A percentile compares a stretch with the other conserved stretches of the same genome.
Evolutionary conservation across 37 sponge, comb jelly and placozoan genomes (phyloP).

Genomic region (Cladorhizidae sp.): DNA sequence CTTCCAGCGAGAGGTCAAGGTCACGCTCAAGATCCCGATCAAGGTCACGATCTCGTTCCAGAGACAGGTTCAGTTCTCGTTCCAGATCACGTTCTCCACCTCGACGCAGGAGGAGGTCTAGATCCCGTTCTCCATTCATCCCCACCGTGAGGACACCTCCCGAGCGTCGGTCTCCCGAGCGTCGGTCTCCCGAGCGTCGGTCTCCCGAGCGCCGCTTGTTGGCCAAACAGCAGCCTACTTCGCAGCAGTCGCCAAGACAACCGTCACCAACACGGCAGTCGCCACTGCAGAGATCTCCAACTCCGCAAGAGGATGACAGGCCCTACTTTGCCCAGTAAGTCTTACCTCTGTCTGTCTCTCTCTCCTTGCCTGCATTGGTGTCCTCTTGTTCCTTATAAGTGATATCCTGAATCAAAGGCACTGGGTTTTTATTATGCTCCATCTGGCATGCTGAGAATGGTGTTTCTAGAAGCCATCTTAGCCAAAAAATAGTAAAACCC

Average conservation of each 20-base stretch:
- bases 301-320: slow-evolving; percentile 9
- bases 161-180: slow-evolving; percentile 49
- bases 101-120: slow-evolving; percentile 31
- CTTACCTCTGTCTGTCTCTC: not conserved
- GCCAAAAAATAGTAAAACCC: too few relatives aligned
- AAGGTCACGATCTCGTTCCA: slow-evolving; percentile 35
- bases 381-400: too few relatives aligned
- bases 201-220: not conserved
- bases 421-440: too few relatives aligned
- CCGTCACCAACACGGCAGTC: not conserved
- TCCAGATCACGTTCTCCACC: slow-evolving; percentile 64
- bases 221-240: not conserved
- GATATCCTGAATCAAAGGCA: too few relatives aligned
- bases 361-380: too few relatives aligned
- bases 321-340: not conserved
- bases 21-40: slow-evolving; percentile 49
- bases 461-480: too few relatives aligned
- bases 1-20: slow-evolving; percentile 40
- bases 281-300: not conserved
- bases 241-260: not conserved
- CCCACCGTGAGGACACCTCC: slow-evolving; percentile 62
- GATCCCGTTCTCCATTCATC: slow-evolving; percentile 60
- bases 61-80: slow-evolving; percentile 50
- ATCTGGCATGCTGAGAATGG: too few relatives aligned
- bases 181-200: slow-evolving; percentile 1